Evolutionary conservation across 2,797 vertebrate genomes (phyloP).

Genomic region (Chlorospingus flavigularis): DNA sequence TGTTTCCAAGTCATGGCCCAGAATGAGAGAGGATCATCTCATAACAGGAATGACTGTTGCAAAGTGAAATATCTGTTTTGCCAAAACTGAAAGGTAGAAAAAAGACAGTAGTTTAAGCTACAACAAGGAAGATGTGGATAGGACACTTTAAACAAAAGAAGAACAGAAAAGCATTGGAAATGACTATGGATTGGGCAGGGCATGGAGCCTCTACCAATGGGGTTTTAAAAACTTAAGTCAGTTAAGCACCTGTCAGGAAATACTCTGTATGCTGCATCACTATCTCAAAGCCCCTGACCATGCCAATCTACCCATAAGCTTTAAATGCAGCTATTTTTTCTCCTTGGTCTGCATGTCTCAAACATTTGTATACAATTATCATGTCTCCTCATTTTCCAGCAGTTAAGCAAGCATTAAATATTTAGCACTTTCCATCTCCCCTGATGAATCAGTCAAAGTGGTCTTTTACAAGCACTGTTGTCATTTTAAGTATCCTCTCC

Average conservation of each 20-base stretch:
- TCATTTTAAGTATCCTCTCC: not conserved
- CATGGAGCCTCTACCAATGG: not conserved
- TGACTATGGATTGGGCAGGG: not conserved
- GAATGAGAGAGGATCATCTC: not conserved
- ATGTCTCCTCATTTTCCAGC: not conserved
- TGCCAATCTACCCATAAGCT: not conserved
- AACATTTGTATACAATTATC: not conserved
- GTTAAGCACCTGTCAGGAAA: not conserved
- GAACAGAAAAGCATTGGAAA: not conserved
- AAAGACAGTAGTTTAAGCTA: not conserved
- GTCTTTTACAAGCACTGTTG: not conserved
- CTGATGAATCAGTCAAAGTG: not conserved
- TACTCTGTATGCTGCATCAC: not conserved
- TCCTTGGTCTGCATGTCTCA: not conserved
- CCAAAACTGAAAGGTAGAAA: not conserved
- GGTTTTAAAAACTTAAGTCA: not conserved
- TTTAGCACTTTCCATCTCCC: not conserved
- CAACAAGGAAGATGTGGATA: not conserved
- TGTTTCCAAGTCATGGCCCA: not conserved
- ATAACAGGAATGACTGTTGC: not conserved
- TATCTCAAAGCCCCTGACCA: not conserved
- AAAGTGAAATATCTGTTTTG: not conserved
- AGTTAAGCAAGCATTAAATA: not conserved
- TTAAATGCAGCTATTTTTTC: not conserved
- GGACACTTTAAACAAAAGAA: not conserved